phyloP scores from a whole-genome alignment of 2,113 vertebrate species.

The Mystacornis crossleyi region DNA sequence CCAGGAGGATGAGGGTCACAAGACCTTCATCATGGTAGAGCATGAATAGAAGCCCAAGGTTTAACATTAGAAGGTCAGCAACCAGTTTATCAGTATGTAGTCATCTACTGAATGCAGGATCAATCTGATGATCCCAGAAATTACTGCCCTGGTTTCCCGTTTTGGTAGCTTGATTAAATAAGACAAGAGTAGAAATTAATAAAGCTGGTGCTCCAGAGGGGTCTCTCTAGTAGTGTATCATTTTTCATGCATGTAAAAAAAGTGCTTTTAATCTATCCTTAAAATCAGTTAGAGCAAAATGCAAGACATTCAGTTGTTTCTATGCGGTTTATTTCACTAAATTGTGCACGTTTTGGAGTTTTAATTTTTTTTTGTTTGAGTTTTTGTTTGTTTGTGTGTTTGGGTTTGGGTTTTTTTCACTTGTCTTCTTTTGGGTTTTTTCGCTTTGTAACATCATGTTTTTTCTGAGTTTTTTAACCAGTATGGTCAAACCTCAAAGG shows the following conservation, averaged over 20 bases:
- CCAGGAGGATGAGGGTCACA: not conserved
- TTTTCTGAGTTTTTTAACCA: not conserved
- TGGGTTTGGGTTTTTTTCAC: not conserved
- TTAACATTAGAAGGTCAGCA: not conserved
- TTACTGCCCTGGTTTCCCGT: not conserved
- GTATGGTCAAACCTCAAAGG: not conserved
- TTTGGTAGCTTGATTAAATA: not conserved
- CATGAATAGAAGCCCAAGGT: not conserved
- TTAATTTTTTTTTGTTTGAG: not conserved
- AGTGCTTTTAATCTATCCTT: not conserved
- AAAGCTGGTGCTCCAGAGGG: not conserved
- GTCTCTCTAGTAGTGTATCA: not conserved
- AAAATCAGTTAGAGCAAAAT: not conserved
- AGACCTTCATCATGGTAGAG: not conserved
- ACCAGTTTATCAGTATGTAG: not conserved
- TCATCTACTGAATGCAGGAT: not conserved
- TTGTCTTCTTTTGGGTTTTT: not conserved
- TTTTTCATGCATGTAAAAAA: not conserved
- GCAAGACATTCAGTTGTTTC: not conserved
- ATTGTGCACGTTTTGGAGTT: not conserved
- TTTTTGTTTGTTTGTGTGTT: not conserved
- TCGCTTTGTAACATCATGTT: not conserved
- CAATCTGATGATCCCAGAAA: not conserved
- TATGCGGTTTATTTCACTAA: not conserved
- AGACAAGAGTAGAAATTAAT: not conserved